phyloP scores from a whole-genome alignment of 2,113 vertebrate species.

The Syngnathus typhle region DNA sequence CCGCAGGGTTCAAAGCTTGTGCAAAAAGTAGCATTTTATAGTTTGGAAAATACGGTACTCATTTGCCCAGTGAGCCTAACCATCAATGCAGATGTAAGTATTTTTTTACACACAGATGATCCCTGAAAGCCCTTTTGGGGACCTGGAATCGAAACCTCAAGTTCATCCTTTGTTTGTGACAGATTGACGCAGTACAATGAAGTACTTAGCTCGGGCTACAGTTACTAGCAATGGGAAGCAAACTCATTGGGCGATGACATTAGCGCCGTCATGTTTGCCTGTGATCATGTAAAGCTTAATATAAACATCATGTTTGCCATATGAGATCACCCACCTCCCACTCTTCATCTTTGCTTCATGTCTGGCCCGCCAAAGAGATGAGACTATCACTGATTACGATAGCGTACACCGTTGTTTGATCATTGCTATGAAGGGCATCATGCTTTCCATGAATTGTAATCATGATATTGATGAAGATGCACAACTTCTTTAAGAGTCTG shows the following conservation, averaged over 20 bases:
- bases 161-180: no score
- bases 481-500: conserved; percentile 24
- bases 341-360: conserved; percentile 16
- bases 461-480: conserved; percentile 51
- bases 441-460: conserved; percentile 46
- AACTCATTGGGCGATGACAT: background rate
- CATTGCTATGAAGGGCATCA: conserved; percentile 42
- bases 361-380: conserved; percentile 13
- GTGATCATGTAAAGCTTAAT: conserved; percentile 4
- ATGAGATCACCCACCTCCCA: conserved; percentile 34
- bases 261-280: conserved; percentile 1
- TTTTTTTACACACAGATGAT: no score
- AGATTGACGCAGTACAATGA: no score
- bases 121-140: no score
- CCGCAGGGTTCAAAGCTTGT: no score
- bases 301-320: conserved; percentile 22
- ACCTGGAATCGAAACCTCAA: no score
- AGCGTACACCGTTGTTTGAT: conserved; percentile 38
- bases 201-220: conserved; percentile 2
- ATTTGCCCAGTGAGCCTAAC: no score
- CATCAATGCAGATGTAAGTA: no score
- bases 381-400: conserved; percentile 47
- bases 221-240: background rate
- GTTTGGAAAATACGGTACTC: no score
- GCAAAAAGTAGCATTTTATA: no score